phyloP scores from a whole-genome alignment of 2,797 vertebrate species.

The Cetoscarus ocellatus region DNA sequence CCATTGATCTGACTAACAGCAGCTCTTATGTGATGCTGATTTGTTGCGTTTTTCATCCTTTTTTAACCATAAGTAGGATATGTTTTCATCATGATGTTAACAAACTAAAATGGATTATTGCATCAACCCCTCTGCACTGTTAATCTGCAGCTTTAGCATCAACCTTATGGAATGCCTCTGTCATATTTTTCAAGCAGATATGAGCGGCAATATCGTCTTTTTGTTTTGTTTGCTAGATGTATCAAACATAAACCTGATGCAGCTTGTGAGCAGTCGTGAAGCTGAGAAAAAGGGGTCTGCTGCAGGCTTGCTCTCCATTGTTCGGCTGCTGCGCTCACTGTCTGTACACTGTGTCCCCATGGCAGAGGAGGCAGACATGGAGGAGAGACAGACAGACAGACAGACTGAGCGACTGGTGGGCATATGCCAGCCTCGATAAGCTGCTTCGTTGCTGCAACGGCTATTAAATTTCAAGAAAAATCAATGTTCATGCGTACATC shows the following conservation, averaged over 20 bases:
- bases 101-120: constrained; percentile 53
- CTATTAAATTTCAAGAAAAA: constrained; percentile 1
- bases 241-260: constrained; percentile 56
- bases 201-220: constrained; percentile 32
- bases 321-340: constrained; percentile 58
- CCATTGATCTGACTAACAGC: neutral
- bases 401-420: constrained; percentile 28
- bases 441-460: constrained; percentile 18
- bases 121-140: constrained; percentile 19
- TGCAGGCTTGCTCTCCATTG: constrained; percentile 65
- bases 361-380: constrained; percentile 55
- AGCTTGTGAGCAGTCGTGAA: constrained; percentile 41
- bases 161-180: constrained; percentile 50
- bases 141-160: constrained; percentile 42
- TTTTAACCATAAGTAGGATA: neutral
- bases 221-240: constrained; percentile 39
- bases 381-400: constrained; percentile 38
- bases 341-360: constrained; percentile 73
- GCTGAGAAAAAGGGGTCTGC: constrained; percentile 26
- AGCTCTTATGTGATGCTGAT: constrained; percentile 13
- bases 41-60: neutral
- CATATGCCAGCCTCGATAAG: constrained; percentile 31
- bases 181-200: constrained; percentile 13
- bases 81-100: constrained; percentile 21
- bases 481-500: neutral